Conservation (phyloP, 1,140 invertebrate genomes). For the Ceratina calcarata region DNA sequence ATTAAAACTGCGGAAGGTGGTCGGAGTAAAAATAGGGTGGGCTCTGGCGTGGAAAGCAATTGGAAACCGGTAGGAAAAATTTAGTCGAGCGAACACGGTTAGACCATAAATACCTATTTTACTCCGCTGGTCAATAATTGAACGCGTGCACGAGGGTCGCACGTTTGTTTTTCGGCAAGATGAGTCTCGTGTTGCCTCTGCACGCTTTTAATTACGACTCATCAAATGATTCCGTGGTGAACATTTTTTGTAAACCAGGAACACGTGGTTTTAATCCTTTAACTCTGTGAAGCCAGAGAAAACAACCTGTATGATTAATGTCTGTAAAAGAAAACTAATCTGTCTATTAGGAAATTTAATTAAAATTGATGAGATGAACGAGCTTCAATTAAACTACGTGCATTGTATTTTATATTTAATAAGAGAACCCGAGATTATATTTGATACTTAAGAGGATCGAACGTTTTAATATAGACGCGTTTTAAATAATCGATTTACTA, state of each 20-base stretch:
- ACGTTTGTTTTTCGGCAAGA: conserved; percentile 8
- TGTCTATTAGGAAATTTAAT: neutral
- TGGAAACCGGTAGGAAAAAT: conserved; percentile 12
- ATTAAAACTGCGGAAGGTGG: neutral
- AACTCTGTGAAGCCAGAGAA: neutral
- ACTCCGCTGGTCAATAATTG: conserved; percentile 36
- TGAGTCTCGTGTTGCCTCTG: neutral
- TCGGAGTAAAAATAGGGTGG: neutral
- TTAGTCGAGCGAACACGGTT: conserved; percentile 8
- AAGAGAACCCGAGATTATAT: too few species aligned
- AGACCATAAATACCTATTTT: conserved; percentile 36
- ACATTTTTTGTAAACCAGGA: neutral
- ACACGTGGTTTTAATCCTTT: neutral
- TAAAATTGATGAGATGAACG: too few species aligned
- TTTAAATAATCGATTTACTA: neutral
- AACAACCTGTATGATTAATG: neutral
- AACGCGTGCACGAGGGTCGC: neutral
- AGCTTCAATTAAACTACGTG: too few species aligned
- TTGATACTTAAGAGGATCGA: neutral
- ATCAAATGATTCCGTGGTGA: neutral
- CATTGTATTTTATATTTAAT: too few species aligned
- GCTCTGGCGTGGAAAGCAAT: conserved; percentile 14
- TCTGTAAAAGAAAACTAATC: neutral
- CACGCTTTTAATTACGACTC: conserved; percentile 5
- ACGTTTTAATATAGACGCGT: neutral